These are phyloP conservation scores for Formica selysi DNA, from an alignment of 1,140 invertebrate species.

Conservation along the genomic window DNA sequence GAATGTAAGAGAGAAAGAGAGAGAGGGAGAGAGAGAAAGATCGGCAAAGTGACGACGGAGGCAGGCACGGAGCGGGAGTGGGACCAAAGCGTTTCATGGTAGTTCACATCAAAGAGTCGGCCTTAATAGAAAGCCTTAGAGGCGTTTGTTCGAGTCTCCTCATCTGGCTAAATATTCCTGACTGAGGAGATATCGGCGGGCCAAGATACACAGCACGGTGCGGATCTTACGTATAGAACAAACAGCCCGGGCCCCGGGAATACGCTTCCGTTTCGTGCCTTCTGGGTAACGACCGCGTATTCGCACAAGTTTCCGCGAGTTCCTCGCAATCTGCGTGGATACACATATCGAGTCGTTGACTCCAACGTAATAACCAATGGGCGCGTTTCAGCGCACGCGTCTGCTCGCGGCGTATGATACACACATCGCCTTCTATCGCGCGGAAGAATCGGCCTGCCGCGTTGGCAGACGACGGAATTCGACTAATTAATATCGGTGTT, in stretches of 20 bases:
- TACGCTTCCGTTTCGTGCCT: constrained; percentile 74
- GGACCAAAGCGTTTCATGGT: constrained; percentile 83
- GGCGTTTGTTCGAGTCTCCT: constrained; percentile 87
- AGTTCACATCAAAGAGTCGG: constrained; percentile 86
- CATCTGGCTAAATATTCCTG: constrained; percentile 86
- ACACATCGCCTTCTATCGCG: constrained; percentile 26
- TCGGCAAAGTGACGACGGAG: constrained; percentile 33
- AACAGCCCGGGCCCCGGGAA: constrained; percentile 78
- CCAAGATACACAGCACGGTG: constrained; percentile 83
- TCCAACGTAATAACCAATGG: constrained; percentile 75
- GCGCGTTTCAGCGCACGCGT: constrained; percentile 43
- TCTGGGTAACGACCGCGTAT: constrained; percentile 73
- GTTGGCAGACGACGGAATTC: constrained; percentile 62
- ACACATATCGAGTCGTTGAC: constrained; percentile 73
- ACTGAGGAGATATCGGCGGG: constrained; percentile 84
- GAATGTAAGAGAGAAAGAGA: constrained; percentile 2
- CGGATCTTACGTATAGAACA: constrained; percentile 84
- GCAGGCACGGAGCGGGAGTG: constrained; percentile 63
- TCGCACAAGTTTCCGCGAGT: constrained; percentile 77
- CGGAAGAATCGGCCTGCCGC: constrained; percentile 64
- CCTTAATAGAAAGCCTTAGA: constrained; percentile 87
- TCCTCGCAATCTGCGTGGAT: constrained; percentile 75
- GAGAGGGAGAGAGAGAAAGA: constrained; percentile 2
- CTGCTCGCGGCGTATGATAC: constrained; percentile 51
- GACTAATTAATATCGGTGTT: constrained; percentile 78